phyloP scores from a whole-genome alignment of 2,888 invertebrate genomes.

The Cremastinae sp. region DNA sequence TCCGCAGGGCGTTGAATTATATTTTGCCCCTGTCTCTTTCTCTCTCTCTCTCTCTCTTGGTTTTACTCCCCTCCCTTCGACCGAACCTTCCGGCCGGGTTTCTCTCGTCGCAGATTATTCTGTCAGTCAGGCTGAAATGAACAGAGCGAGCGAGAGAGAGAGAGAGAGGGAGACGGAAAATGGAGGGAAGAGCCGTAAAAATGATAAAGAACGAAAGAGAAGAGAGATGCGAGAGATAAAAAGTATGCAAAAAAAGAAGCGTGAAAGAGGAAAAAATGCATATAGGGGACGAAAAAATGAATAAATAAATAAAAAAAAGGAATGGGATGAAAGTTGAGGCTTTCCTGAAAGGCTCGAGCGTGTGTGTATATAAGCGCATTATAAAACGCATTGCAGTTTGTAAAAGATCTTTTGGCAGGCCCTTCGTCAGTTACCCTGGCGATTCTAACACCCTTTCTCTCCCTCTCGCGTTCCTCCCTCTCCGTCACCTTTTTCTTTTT shows the following conservation, averaged over 20 bases:
- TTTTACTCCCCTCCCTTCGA: constrained; percentile 20
- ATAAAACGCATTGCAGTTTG: constrained; percentile 48
- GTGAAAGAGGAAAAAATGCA: constrained; percentile 44
- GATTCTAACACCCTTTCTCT: constrained; percentile 23
- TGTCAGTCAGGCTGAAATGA: constrained; percentile 72
- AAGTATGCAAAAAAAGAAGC: constrained; percentile 23
- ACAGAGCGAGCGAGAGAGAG: constrained; percentile 59
- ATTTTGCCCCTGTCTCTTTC: constrained; percentile 52
- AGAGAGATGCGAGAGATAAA: constrained; percentile 5
- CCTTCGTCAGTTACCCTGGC: constrained; percentile 32
- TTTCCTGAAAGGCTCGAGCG: constrained; percentile 11
- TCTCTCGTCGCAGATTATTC: constrained; percentile 69
- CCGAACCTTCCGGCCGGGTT: constrained; percentile 18
- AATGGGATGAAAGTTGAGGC: constrained; percentile 22
- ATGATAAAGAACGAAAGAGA: constrained; percentile 34
- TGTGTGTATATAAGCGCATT: constrained; percentile 36
- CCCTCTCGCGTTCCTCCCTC: background rate
- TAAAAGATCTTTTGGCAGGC: constrained; percentile 34
- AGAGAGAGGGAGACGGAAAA: constrained; percentile 34
- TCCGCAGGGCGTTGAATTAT: constrained; percentile 53
- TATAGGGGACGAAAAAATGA: constrained; percentile 40
- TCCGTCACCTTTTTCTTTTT: constrained; percentile 29
- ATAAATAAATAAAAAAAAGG: constrained; percentile 13
- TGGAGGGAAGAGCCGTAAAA: constrained; percentile 20
- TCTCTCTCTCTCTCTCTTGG: background rate